Percentiles rank a stretch among this genome's conserved stretches.
phyloP scores from a whole-genome alignment of 2,888 invertebrate genomes.

The Venustoraphidia nigricollis region DNA sequence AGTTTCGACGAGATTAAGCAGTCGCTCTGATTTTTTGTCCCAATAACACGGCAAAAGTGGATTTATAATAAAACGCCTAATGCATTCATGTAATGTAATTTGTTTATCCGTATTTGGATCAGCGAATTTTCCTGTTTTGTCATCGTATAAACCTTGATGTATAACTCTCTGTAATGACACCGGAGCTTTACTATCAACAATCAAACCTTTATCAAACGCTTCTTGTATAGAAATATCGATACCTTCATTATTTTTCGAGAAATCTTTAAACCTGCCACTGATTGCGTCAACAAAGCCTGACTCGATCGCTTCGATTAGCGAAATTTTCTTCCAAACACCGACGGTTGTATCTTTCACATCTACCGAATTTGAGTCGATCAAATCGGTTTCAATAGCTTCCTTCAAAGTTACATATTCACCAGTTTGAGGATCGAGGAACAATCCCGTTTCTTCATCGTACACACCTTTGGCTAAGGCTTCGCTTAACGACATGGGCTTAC shows the following conservation, averaged over 20 bases:
- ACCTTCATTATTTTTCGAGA: conserved; percentile 37
- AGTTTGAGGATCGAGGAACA: conserved; percentile 68
- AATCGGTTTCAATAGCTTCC: conserved; percentile 65
- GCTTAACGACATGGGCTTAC: conserved; percentile 63
- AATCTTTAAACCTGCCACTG: conserved; percentile 55
- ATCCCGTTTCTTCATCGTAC: conserved; percentile 60
- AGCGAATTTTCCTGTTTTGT: conserved; percentile 61
- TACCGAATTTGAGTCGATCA: conserved; percentile 73
- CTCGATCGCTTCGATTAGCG: conserved; percentile 63
- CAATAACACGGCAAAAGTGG: conserved; percentile 69
- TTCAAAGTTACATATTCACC: conserved; percentile 63
- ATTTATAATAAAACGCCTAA: conserved; percentile 64
- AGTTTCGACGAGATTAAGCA: conserved; percentile 61
- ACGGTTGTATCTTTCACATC: conserved; percentile 63
- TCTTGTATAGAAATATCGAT: conserved; percentile 55
- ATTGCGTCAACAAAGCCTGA: conserved; percentile 57
- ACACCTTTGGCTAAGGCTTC: conserved; percentile 72
- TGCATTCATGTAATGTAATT: conserved; percentile 71
- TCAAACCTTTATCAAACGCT: conserved; percentile 63
- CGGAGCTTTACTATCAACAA: conserved; percentile 67
- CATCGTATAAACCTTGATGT: conserved; percentile 74
- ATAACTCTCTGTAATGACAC: conserved; percentile 72
- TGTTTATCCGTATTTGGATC: conserved; percentile 66
- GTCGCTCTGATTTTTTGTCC: conserved; percentile 55
- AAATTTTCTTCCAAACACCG: conserved; percentile 61